Percentiles rank a stretch among this genome's conserved stretches.
These are phyloP conservation scores for Osmerus eperlanus DNA, from an alignment of 2,113 vertebrate genomes.

Conservation along the genomic window DNA sequence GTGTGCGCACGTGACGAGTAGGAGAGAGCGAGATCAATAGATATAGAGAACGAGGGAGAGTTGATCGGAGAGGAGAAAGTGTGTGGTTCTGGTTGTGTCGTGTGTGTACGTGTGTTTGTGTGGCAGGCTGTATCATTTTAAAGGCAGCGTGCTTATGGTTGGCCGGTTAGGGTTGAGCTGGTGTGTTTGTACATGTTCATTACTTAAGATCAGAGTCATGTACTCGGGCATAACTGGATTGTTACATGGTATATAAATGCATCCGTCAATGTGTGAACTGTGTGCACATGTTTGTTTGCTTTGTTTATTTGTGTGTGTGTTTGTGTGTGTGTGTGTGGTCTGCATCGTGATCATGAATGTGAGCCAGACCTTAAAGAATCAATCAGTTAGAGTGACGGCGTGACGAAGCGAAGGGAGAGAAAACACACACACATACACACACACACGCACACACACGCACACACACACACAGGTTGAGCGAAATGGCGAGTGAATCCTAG, in stretches of 20 bases:
- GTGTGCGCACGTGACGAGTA: background rate
- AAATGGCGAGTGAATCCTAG: background rate
- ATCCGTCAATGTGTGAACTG: constrained; percentile 34
- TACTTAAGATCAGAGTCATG: constrained; percentile 33
- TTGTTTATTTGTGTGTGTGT: background rate
- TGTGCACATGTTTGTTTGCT: background rate
- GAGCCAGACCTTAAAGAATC: constrained; percentile 48
- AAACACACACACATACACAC: constrained; percentile 21
- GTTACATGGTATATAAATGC: constrained; percentile 27
- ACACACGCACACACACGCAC: constrained; percentile 7
- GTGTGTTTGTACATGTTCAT: constrained; percentile 37
- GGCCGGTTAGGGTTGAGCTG: constrained; percentile 10
- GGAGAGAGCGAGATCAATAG: too few species aligned
- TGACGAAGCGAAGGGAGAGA: constrained; percentile 11
- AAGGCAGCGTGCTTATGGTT: constrained; percentile 2
- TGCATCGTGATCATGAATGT: constrained; percentile 23
- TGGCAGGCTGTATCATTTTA: constrained; percentile 31
- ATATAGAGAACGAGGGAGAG: too few species aligned
- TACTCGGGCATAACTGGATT: constrained; percentile 35
- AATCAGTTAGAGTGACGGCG: constrained; percentile 55
- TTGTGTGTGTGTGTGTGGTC: constrained; percentile 3
- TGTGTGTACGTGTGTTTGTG: constrained; percentile 13
- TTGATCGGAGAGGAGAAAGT: background rate
- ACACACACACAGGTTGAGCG: background rate
- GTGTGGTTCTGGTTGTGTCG: background rate